Conservation (phyloP, 2,797 vertebrate genomes). For the Chaetophractus vellerosus region DNA sequence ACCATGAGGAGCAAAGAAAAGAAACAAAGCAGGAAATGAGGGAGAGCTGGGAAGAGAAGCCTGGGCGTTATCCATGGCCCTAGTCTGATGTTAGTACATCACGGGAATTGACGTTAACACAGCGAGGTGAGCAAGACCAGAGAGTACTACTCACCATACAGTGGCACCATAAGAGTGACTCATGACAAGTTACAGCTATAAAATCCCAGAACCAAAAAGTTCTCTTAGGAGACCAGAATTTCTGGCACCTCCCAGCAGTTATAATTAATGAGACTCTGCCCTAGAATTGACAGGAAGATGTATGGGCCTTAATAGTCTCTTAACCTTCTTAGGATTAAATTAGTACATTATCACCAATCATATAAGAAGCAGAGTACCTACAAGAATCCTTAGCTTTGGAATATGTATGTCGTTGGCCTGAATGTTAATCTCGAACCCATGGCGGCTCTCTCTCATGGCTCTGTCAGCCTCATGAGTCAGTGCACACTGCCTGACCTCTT, state of each 20-base stretch:
- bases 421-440: background rate
- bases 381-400: background rate
- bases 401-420: background rate
- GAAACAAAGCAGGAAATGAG: background rate
- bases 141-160: background rate
- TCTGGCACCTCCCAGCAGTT: background rate
- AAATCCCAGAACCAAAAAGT: background rate
- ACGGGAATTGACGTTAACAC: background rate
- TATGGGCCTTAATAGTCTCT: background rate
- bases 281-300: background rate
- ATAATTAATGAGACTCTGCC: background rate
- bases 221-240: background rate
- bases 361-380: background rate
- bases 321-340: background rate
- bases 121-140: background rate
- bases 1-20: background rate
- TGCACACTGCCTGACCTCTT: background rate
- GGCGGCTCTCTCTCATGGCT: background rate
- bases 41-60: background rate
- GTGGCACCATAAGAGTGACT: background rate
- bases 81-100: background rate
- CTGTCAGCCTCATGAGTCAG: background rate
- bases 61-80: background rate
- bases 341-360: background rate
- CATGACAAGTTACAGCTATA: background rate